Percentiles rank a stretch among this genome's conserved stretches.
Conservation (phyloP, 2,888 invertebrate species). For the Drosophila leonis region DNA sequence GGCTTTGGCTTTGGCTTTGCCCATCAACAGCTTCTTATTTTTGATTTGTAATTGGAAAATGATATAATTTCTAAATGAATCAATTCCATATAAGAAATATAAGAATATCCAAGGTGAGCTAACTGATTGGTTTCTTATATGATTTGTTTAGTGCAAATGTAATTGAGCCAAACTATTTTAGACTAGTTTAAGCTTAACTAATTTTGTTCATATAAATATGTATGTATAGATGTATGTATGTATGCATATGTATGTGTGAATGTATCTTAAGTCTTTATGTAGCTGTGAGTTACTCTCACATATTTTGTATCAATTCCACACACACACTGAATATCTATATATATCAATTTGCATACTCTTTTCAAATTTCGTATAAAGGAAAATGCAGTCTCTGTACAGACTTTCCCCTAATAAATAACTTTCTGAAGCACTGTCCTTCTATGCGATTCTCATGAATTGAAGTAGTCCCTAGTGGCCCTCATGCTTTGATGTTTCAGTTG, state of each 20-base stretch:
- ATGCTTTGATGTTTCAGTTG: background rate
- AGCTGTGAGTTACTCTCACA: too few relatives aligned
- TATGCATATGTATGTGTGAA: background rate
- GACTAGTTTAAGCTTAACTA: background rate
- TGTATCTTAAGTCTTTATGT: too few relatives aligned
- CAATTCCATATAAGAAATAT: background rate
- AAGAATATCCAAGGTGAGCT: background rate
- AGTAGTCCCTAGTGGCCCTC: background rate
- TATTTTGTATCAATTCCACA: too few relatives aligned
- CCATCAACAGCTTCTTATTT: background rate
- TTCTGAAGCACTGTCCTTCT: background rate
- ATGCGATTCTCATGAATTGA: background rate
- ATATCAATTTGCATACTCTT: too few relatives aligned
- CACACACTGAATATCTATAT: too few relatives aligned
- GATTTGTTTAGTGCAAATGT: too few relatives aligned
- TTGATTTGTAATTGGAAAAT: background rate
- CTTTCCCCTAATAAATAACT: background rate
- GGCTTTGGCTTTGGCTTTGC: background rate
- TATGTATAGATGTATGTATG: background rate
- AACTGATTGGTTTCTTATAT: background rate
- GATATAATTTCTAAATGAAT: background rate
- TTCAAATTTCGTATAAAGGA: too few relatives aligned
- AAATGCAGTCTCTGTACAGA: too few relatives aligned
- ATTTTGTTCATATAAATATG: background rate
- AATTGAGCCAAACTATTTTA: background rate